Percentiles rank a stretch among this genome's conserved stretches.
Conservation (phyloP, 2,888 invertebrate species). For the Agrotis puta region DNA sequence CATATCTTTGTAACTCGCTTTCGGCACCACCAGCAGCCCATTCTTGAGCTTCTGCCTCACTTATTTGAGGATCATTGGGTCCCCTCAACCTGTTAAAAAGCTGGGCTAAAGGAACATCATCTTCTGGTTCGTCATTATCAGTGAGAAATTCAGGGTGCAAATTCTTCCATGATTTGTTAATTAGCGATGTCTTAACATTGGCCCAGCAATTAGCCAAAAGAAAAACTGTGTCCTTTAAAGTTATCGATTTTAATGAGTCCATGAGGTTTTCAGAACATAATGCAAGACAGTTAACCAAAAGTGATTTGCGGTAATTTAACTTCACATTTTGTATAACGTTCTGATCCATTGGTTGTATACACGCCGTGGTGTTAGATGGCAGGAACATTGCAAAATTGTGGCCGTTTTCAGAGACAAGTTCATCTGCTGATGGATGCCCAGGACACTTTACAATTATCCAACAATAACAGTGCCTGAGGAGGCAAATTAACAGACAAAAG, state of each 20-base stretch:
- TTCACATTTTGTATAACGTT: conserved; percentile 57
- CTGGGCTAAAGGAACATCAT: conserved; percentile 4
- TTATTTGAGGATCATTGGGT: conserved; percentile 31
- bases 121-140: conserved; percentile 45
- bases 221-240: conserved; percentile 48
- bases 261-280: conserved; percentile 9
- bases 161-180: conserved; percentile 37
- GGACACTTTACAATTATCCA: conserved; percentile 11
- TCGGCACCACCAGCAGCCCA: conserved; percentile 57
- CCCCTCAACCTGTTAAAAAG: conserved; percentile 7
- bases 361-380: conserved; percentile 59
- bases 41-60: conserved; percentile 24
- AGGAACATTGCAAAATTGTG: conserved; percentile 52
- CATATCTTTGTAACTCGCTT: conserved; percentile 58
- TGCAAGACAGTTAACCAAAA: conserved; percentile 28
- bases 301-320: conserved; percentile 59
- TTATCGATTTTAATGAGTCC: conserved; percentile 40
- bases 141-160: conserved; percentile 46
- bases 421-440: conserved; percentile 55
- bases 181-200: conserved; percentile 37
- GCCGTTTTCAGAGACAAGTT: conserved; percentile 53
- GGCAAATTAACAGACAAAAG: conserved; percentile 6
- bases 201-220: conserved; percentile 44
- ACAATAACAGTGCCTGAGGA: conserved; percentile 8
- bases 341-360: conserved; percentile 63